Percentiles rank a stretch among this genome's conserved stretches.
phyloP scores from a whole-genome alignment of 1,140 invertebrate genomes.

The Bursaphelenchus mucronatus region DNA sequence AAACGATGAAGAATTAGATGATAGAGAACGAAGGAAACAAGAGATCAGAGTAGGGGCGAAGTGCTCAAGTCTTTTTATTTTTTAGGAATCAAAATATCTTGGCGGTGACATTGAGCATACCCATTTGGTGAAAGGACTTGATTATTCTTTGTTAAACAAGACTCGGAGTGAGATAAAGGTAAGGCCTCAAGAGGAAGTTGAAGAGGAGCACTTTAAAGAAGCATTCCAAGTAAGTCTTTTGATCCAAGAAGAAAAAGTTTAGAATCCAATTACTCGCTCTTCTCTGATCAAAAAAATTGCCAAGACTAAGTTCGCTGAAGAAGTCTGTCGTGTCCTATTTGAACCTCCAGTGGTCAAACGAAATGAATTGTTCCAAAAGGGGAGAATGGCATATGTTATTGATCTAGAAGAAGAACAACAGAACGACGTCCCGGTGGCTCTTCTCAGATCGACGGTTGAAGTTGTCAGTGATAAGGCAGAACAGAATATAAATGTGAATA shows the following conservation, averaged over 20 bases:
- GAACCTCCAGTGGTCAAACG: constrained; percentile 66
- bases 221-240: background rate
- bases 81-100: constrained; percentile 95
- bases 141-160: constrained; percentile 97
- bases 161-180: constrained; percentile 75
- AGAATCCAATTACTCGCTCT: constrained; percentile 31
- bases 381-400: constrained; percentile 95
- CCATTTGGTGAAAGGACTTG: constrained; percentile 98
- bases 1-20: constrained; percentile 7
- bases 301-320: constrained; percentile 58
- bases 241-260: constrained; percentile 15
- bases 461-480: constrained; percentile 70
- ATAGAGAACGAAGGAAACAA: constrained; percentile 26
- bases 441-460: constrained; percentile 89
- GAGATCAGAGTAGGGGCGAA: constrained; percentile 13
- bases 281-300: constrained; percentile 66
- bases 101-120: constrained; percentile 99
- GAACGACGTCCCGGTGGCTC: constrained; percentile 88
- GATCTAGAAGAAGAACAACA: constrained; percentile 85
- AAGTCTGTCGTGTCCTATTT: constrained; percentile 65
- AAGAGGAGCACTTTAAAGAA: constrained; percentile 45
- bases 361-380: constrained; percentile 86
- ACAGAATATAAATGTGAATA: constrained; percentile 53
- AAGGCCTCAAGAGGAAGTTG: constrained; percentile 68
- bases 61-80: background rate